A percentile compares a stretch with the other conserved stretches of the same genome.
Evolutionary conservation across 2,888 invertebrate species (phyloP).

Genomic region (Odontomyia ornata): DNA sequence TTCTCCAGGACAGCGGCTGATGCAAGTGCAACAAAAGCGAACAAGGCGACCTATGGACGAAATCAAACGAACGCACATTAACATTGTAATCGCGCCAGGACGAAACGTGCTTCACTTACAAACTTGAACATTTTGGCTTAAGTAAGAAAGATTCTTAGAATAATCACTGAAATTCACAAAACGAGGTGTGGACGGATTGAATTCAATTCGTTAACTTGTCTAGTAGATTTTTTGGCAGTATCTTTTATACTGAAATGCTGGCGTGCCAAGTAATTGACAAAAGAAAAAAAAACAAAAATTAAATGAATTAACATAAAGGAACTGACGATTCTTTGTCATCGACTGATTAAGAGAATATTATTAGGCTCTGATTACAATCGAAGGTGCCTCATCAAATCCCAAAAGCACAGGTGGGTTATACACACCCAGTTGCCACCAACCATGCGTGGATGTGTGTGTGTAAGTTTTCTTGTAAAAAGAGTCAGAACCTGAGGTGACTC

Average conservation of each 20-base stretch:
- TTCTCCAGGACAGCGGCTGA: conserved; percentile 56
- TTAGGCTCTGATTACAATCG: conserved; percentile 28
- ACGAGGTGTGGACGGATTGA: conserved; percentile 6
- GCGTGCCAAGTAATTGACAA: conserved; percentile 16
- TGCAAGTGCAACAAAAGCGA: conserved; percentile 52
- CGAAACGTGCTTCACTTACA: conserved; percentile 20
- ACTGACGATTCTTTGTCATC: conserved; percentile 34
- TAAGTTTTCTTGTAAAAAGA: too few species aligned
- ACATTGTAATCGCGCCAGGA: not conserved
- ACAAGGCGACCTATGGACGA: conserved; percentile 45
- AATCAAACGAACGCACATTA: not conserved
- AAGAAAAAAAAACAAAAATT: conserved; percentile 1
- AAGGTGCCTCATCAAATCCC: conserved; percentile 1
- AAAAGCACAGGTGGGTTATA: not conserved
- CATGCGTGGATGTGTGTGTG: too few species aligned
- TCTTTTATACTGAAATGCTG: conserved; percentile 38
- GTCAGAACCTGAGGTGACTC: not conserved
- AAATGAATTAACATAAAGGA: conserved; percentile 23
- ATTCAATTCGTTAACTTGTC: conserved; percentile 26
- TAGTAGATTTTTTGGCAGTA: conserved; percentile 19
- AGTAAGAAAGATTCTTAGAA: not conserved
- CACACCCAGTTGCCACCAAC: not conserved
- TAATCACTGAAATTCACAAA: not conserved
- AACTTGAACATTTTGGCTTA: conserved; percentile 42
- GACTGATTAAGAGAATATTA: conserved; percentile 28